Evolutionary conservation across 2,113 vertebrate genomes (phyloP).

Genomic region (Mungos mungo): DNA sequence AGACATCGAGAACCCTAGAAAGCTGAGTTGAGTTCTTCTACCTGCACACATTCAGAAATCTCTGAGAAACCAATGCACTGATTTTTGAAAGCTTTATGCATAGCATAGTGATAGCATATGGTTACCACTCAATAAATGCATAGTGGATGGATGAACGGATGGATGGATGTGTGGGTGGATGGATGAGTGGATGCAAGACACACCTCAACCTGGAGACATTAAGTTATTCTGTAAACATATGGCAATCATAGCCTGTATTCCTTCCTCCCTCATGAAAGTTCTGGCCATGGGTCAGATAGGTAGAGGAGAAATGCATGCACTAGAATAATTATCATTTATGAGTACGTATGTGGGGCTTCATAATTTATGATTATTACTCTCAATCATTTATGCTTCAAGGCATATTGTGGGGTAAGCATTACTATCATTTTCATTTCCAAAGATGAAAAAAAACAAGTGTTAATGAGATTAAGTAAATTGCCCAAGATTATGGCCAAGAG

Average conservation of each 20-base stretch:
- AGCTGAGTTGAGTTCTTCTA: background rate
- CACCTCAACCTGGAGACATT: background rate
- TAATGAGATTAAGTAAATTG: background rate
- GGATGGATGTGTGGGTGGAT: background rate
- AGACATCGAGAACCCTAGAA: background rate
- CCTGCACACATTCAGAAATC: background rate
- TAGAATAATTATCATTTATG: background rate
- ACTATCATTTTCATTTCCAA: background rate
- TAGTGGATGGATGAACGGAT: background rate
- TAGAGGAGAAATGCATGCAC: background rate
- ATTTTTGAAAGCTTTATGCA: slow-evolving; percentile 3
- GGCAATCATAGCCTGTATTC: background rate
- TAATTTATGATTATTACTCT: background rate
- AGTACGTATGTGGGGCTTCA: background rate
- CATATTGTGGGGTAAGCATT: background rate
- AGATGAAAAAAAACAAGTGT: background rate
- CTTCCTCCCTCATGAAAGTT: background rate
- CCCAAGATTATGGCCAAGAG: background rate
- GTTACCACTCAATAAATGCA: background rate
- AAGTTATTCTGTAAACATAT: background rate
- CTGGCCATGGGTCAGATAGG: background rate
- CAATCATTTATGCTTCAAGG: background rate
- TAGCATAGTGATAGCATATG: background rate
- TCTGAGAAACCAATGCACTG: background rate
- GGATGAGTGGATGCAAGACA: background rate